Base-by-base conservation (phyloP, 2,888 invertebrate genomes). In the Aelia acuminata region DNA sequence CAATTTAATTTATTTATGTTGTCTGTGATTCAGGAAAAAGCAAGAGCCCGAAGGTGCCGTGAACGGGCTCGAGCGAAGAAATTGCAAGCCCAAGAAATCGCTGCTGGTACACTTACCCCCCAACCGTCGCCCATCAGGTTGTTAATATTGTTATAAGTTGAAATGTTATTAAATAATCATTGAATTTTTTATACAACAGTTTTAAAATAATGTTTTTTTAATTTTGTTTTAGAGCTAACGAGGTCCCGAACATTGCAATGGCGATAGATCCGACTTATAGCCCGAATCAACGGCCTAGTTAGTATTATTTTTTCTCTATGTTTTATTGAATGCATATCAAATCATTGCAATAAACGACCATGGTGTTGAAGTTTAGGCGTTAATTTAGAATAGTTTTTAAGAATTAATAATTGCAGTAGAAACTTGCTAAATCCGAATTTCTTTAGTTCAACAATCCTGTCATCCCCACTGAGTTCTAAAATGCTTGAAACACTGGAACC, bases 11-110 rank as follows among this genome's bases (percentile, higher is more conserved):
- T 20, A 49, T 15, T 49, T 49, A 18, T 22, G 22, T 53, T 5
- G 22, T 53, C n/a, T 53, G 43, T 53, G 39, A 89, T 90, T 0
- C 92, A 95, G 93, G 96, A 96, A 92, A 94, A 95, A 91, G 95
- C 95, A 31, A 95, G 95, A 92, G 94, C 95, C 2, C 94, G 94
- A 91, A 93, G 95, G 90, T 95, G 96, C 13, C 94, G 95, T 91
- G 96, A 96, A 91, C 93, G 94, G 91, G 96, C 96, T 7, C 91
- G 95, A 89, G 94, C 94, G 90, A 95, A 94, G 91, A 94, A 95
- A 48, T 91, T 93, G 85, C 87, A 87, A 48, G 87, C 87, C 5
- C 92, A 93, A 7, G 20, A 80, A 35, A 26, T 63, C 35, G 39
- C 84, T 70, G 31, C 49, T 84, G 20, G 53, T 84, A 10, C 50